These are phyloP conservation scores for Brachynemurus nebulosus DNA, from an alignment of 2,888 invertebrate species.

Conservation along the genomic window DNA sequence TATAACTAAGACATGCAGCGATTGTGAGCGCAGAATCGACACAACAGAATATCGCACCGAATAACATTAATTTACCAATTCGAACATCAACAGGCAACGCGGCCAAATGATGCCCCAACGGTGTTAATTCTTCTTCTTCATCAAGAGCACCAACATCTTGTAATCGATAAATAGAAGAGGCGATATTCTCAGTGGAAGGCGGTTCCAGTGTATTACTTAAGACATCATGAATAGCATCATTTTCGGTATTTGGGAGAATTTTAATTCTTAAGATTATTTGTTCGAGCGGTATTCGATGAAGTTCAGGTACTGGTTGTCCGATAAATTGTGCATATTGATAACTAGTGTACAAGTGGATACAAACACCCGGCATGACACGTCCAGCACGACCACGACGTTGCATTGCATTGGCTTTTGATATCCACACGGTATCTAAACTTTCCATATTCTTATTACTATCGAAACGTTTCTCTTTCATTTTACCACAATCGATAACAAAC, in stretches of 20 bases:
- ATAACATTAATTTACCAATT: slow-evolving; percentile 84
- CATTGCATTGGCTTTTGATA: slow-evolving; percentile 77
- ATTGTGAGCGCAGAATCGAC: slow-evolving; percentile 86
- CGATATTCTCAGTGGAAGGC: slow-evolving; percentile 49
- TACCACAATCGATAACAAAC: slow-evolving; percentile 82
- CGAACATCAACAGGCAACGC: slow-evolving; percentile 81
- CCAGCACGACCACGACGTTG: slow-evolving; percentile 87
- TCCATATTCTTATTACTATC: slow-evolving; percentile 77
- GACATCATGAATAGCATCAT: slow-evolving; percentile 37
- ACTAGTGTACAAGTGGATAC: slow-evolving; percentile 73
- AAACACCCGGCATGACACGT: slow-evolving; percentile 76
- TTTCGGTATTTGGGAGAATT: slow-evolving; percentile 41
- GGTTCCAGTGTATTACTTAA: slow-evolving; percentile 58
- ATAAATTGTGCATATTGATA: slow-evolving; percentile 51
- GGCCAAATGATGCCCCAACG: slow-evolving; percentile 76
- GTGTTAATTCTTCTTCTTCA: slow-evolving; percentile 56
- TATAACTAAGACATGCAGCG: slow-evolving; percentile 68
- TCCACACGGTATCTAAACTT: slow-evolving; percentile 77
- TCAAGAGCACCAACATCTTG: slow-evolving; percentile 73
- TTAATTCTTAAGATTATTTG: slow-evolving; percentile 64
- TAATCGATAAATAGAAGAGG: slow-evolving; percentile 52
- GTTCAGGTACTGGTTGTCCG: slow-evolving; percentile 74
- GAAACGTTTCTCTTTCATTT: slow-evolving; percentile 82
- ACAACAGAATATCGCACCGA: slow-evolving; percentile 84
- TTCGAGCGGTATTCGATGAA: slow-evolving; percentile 78